Base-by-base conservation (phyloP, 1,140 invertebrate species). In the Anoplolepis gracilipes region DNA sequence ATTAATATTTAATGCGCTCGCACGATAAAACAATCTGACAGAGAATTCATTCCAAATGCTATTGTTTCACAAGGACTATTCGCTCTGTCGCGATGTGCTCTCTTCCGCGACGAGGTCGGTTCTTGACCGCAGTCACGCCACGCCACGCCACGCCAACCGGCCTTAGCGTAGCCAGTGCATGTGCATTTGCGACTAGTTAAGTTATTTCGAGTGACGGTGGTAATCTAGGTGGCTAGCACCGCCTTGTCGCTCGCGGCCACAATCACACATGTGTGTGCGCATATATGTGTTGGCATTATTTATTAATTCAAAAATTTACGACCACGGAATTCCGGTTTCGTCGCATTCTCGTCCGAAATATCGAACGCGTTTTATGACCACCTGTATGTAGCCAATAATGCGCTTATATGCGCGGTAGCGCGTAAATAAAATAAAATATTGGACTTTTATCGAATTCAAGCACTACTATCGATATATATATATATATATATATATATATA, bases 281-380 rank as follows among this genome's bases (percentile, higher is more conserved):
- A 0, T n/a, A n/a, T n/a, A n/a, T n/a, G n/a, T n/a, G n/a, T 4
- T 13, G 33, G 25, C 25, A 59, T 82, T 82, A 82, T 82, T 59
- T 82, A 82, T 82, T 72, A 82, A 82, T 82, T 69, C 36, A 72
- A 72, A 82, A 82, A 82, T 82, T 82, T 82, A 82, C 25, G 67
- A 13, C n/a, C 42, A 33, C 30, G 53, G 67, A 59, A 72, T 72
- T 82, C 78, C 33, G 78, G 36, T 72, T 82, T 81, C 33, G 78
- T 81, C 65, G 78, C 36, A 42, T 57, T 57, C 67, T 16, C 67
- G 78, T 30, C 25, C 25, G 67, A n/a, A 82, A 82, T 82, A 82
- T 72, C 67, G 78, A 59, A 36, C 53, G 53, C 53, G 13, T 72
- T 82, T 82, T 82, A 82, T 25, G 55, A 25, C 13, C 53, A 82